Base-by-base conservation (phyloP, 2,888 invertebrate species). In the Barypeithes pellucidus region DNA sequence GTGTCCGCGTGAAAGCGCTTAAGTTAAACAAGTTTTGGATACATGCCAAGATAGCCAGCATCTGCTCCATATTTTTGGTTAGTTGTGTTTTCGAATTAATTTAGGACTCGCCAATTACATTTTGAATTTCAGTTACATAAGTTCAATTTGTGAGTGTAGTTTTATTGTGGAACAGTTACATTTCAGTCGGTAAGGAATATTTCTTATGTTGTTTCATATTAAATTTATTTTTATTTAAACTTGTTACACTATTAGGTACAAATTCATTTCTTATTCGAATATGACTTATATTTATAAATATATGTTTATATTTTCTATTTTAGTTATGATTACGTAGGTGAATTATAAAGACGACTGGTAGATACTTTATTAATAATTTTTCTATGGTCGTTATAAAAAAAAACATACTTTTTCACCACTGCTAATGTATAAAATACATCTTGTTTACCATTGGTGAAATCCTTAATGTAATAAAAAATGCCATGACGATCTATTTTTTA, bases 1-100 rank as follows among this genome's bases (percentile, higher is more conserved):
- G 61, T 52, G 52, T 63, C 52, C 43, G 20, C 45, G 36, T 52
- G 60, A 72, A 72, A 66, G 24, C 61, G 72, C 61, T 47, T 39
- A 72, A 59, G 67, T 67, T 67, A 61, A 60, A 36, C 65, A 65
- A 59, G 47, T 47, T 60, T 73, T 73, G 73, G 73, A 68, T 16
- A 36, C 14, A 54, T 45, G 67, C 73, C 73, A 73, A 65, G 29
- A 45, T 47, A 62, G 62, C 24, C 62, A 11, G 24, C 52, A 63
- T 60, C 61, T 66, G 67, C 54, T 67, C 67, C 47, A 60, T 65
- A 62, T 43, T 29, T 33, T 60, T 20, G 22, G 61, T 33, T 67
- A 16, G 61, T 39, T 62, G 45, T 72, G 67, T 72, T 72, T 72
- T 62, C 67, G 67, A 72, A 72, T 72, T 41, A 54, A 72, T 67